These are phyloP conservation scores for Alectoris magna DNA, from an alignment of 2,797 vertebrate genomes.

Conservation along the genomic window DNA sequence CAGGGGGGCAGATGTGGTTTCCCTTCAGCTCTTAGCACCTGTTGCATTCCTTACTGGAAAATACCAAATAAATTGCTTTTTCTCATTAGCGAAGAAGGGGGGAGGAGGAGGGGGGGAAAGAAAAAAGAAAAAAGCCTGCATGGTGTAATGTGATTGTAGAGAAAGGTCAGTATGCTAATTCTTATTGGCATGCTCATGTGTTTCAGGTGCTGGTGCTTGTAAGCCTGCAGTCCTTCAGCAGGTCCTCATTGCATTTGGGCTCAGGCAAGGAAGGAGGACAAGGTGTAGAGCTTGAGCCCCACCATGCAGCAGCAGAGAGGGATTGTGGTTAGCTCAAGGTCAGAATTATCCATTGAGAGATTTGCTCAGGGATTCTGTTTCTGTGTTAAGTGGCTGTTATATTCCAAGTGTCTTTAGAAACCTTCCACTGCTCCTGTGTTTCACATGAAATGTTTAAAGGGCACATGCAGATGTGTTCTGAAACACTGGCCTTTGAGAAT, in stretches of 20 bases:
- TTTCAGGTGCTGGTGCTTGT: not conserved
- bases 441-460: not conserved
- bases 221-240: not conserved
- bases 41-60: conserved; percentile 50
- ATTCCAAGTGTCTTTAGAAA: not conserved
- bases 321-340: not conserved
- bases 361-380: not conserved
- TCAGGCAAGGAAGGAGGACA: not conserved
- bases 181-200: not conserved
- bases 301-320: not conserved
- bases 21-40: conserved; percentile 48
- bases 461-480: not conserved
- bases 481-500: not conserved
- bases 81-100: not conserved
- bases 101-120: no score
- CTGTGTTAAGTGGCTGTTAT: not conserved
- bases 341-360: not conserved
- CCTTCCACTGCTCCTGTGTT: not conserved
- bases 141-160: not conserved
- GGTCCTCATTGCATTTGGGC: not conserved
- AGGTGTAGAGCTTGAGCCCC: not conserved
- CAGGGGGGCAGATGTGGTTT: conserved; percentile 46
- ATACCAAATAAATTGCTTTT: conserved; percentile 19
- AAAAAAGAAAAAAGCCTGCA: not conserved
- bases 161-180: not conserved